These are phyloP conservation scores for Botia kubotai DNA, from an alignment of 2,797 vertebrate genomes.

Conservation along the genomic window DNA sequence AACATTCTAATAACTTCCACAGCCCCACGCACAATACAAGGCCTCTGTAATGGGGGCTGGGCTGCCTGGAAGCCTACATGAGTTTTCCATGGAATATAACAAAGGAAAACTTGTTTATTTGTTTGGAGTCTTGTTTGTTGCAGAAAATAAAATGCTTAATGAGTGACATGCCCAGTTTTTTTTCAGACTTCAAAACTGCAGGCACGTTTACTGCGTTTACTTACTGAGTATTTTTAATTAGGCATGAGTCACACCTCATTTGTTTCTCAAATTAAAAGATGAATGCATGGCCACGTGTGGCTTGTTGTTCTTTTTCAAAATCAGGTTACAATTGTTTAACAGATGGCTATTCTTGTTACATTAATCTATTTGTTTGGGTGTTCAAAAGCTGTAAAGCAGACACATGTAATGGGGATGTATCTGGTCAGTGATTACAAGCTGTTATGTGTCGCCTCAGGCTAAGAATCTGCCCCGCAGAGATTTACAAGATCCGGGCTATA, in stretches of 20 bases:
- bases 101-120: constrained; percentile 31
- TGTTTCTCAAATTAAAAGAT: neutral
- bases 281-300: neutral
- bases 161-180: neutral
- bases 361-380: constrained; percentile 52
- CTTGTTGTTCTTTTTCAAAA: neutral
- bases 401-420: constrained; percentile 69
- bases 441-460: constrained; percentile 72
- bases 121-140: neutral
- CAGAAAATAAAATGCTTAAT: neutral
- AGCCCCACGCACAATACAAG: constrained; percentile 63
- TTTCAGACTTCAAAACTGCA: neutral
- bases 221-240: neutral
- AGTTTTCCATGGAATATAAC: constrained; percentile 12
- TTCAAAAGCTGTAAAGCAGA: constrained; percentile 63
- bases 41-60: constrained; percentile 63
- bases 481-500: neutral
- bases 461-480: constrained; percentile 42
- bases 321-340: neutral
- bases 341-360: constrained; percentile 38
- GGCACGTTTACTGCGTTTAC: neutral
- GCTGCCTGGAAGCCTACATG: neutral
- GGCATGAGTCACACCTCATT: neutral
- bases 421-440: constrained; percentile 80
- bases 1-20: constrained; percentile 75